phyloP scores from a whole-genome alignment of 2,113 vertebrate species.

The Clarias batrachus region DNA sequence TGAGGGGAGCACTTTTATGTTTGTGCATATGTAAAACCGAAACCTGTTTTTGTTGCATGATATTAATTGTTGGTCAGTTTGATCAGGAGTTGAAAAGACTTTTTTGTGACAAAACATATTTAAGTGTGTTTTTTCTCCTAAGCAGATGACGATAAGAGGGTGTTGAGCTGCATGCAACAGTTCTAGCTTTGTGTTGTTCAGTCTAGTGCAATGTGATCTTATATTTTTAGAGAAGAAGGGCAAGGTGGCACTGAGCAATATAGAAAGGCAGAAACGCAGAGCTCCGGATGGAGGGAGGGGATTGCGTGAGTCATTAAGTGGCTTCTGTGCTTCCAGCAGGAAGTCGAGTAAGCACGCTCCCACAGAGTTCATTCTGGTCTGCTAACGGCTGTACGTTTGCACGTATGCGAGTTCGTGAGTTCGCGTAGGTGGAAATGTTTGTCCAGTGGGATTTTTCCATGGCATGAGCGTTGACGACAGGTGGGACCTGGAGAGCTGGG shows the following conservation, averaged over 20 bases:
- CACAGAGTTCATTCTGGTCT: conserved; percentile 2
- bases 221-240: not conserved
- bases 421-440: conserved; percentile 29
- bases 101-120: not conserved
- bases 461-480: conserved; percentile 64
- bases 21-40: not conserved
- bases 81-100: not conserved
- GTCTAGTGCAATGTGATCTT: not conserved
- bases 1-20: not conserved
- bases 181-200: not conserved
- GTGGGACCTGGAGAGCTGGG: conserved; percentile 68
- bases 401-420: conserved; percentile 1
- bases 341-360: conserved; percentile 54
- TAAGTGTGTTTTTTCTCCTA: not conserved
- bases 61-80: not conserved
- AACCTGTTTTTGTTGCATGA: not conserved
- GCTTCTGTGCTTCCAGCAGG: conserved; percentile 56
- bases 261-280: not conserved
- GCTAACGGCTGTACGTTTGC: not conserved
- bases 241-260: conserved; percentile 12
- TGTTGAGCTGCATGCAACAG: not conserved
- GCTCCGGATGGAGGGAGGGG: conserved; percentile 22
- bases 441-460: not conserved
- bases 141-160: not conserved
- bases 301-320: conserved; percentile 24